Base-by-base conservation (phyloP, 2,113 vertebrate genomes). In the Bubo scandiacus region DNA sequence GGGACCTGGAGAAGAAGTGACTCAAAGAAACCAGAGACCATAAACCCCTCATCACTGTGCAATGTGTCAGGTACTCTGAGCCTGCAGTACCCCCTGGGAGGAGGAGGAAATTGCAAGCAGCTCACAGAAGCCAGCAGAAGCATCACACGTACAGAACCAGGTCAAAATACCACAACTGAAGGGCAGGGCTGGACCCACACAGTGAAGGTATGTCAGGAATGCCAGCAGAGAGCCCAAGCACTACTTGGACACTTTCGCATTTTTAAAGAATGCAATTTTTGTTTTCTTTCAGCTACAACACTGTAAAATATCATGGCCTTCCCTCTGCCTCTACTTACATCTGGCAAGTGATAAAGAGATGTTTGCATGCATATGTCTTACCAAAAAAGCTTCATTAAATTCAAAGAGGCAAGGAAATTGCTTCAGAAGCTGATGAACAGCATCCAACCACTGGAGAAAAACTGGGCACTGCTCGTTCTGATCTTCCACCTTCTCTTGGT, bases 401-500 rank as follows among this genome's bases (percentile, higher is more conserved):
- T 99, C 99, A 20, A 99, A 99, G 80, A 99, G 98, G 96, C 99
- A 99, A 81, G 99, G 99, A 96, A 99, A 99, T 97, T 99, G 99
- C 96, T 99, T 99, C 95, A 99, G 98, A 94, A 99, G 98, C 98
- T 99, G 99, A 97, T 99, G 99, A 58, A 99, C 98, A 25, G 99
- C 99, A 98, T 99, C 99, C 40, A 99, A 98, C 99, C 99, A 99
- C 98, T 99, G 99, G 82, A 99, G 98, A 96, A 99, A 99, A 94
- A 99, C 99, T 0, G 99, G 99, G 91, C 99, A 99, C 96, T 99
- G 99, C 96, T 99, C 99, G 0, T 99, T 99, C 93, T 99, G 99
- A 62, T 99, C 99, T 52, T 99, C 99, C 3, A 98, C 97, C 62
- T 99, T 99, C 98, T 99, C 99, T 97, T 99, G 99, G 96, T 99